Evolutionary conservation across 2,797 vertebrate species (phyloP).

Genomic region (Gallirallus australis): DNA sequence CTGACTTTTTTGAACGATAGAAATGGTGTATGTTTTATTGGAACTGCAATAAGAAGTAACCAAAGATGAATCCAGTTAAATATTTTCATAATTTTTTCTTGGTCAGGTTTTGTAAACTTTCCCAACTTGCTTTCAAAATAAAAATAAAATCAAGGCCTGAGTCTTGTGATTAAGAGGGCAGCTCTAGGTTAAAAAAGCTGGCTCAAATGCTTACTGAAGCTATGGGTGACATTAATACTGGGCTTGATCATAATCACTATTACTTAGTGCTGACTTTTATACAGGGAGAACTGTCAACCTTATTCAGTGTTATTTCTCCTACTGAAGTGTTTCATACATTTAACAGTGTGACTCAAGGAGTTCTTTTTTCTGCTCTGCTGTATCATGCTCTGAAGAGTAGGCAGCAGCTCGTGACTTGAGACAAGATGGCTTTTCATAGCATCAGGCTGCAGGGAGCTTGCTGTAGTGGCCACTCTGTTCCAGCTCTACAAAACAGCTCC

Average conservation of each 20-base stretch:
- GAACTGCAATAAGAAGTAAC: conserved; percentile 83
- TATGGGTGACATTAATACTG: not conserved
- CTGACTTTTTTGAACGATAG: conserved; percentile 65
- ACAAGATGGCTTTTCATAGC: not conserved
- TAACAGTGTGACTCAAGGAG: not conserved
- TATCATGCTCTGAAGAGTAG: fast-evolving
- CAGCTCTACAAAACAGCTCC: not conserved
- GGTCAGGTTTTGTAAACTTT: conserved; percentile 80
- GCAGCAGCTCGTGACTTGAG: not conserved
- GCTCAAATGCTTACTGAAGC: not conserved
- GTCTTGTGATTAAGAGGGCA: conserved; percentile 55
- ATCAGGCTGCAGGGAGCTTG: not conserved
- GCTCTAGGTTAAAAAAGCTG: not conserved
- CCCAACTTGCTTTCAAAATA: conserved; percentile 83
- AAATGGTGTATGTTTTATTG: conserved; percentile 75
- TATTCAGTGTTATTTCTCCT: not conserved
- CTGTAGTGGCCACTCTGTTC: not conserved
- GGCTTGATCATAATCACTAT: not conserved
- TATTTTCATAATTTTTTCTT: conserved; percentile 80
- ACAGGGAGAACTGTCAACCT: not conserved
- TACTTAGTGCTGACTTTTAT: not conserved
- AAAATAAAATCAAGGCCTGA: conserved; percentile 76
- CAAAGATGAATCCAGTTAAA: conserved; percentile 86
- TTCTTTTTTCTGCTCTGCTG: not conserved
- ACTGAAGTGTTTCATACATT: not conserved